Evolutionary conservation across 2,113 vertebrate species (phyloP), one percentile per base, ranked within the genome.

Genomic region (Cyphotilapia sp.): DNA sequence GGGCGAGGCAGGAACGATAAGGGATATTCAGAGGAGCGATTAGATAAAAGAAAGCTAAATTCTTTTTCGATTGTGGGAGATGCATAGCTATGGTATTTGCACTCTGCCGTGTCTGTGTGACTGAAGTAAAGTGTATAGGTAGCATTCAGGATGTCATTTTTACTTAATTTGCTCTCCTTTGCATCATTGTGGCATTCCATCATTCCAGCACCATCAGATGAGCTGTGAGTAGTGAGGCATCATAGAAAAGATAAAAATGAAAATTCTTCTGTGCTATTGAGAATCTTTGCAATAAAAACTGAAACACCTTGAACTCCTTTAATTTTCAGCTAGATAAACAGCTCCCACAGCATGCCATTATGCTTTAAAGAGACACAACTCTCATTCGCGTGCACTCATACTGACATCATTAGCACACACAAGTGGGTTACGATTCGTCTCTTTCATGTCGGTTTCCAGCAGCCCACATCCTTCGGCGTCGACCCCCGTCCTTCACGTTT

Each of bases 121-220:
- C 82, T 95, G 91, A 95, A 92, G 94, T 82, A 66, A 91, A 84
- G 89, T 90, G 92, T 84, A 88, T 54, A 89, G 91, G 85, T 4
- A 31, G 86, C 87, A 91, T 93, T 94, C 86, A 93, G 90, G 74
- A 47, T 94, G 95, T 93, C 93, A 93, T 80, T 92, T 95, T 53
- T 91, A 94, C 93, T 94, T 95, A 88, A 95, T 96, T 95, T 93
- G 84, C 89, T 89, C 94, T 93, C 88, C 85, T 93, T 84, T 82
- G 84, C 90, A 88, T 91, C 87, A 63, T 66, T 38, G 84, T 76
- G 9, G 49, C 89, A 88, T 95, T 94, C 94, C 94, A 89, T 94
- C 90, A 94, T 90, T 91, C 90, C 87, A 87, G 35, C 38, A 87
- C 49, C 90, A 93, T 94, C 94, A 88, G 94, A 93, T 91, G 88